Evolutionary conservation across 2,888 invertebrate species (phyloP).

Genomic region (Phortica okadai): DNA sequence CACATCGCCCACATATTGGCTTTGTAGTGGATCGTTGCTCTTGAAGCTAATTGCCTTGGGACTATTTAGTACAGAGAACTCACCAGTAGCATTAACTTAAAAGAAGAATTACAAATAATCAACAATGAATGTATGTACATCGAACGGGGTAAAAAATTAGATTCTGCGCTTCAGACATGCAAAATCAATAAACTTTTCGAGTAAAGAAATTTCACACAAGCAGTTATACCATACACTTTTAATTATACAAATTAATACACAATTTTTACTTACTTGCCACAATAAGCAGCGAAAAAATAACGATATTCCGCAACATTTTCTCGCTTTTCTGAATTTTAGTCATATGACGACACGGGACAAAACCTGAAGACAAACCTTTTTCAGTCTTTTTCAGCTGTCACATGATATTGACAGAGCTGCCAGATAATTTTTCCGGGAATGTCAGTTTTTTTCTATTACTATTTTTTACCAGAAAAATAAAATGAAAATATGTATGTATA

Average conservation of each 20-base stretch:
- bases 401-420: slow-evolving; percentile 62
- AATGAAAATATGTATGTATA: no score
- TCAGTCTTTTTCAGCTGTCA: slow-evolving; percentile 57
- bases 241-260: slow-evolving; percentile 7
- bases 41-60: slow-evolving; percentile 84
- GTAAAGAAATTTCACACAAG: slow-evolving; percentile 18
- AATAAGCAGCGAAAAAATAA: slow-evolving; percentile 70
- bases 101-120: neutral
- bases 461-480: neutral
- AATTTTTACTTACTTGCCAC: slow-evolving; percentile 72
- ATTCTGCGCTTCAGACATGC: slow-evolving; percentile 52
- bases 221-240: neutral
- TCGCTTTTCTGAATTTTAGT: slow-evolving; percentile 66
- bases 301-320: slow-evolving; percentile 71
- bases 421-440: slow-evolving; percentile 43
- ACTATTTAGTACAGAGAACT: slow-evolving; percentile 83
- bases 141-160: slow-evolving; percentile 23
- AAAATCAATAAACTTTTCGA: slow-evolving; percentile 41
- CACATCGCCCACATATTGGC: slow-evolving; percentile 83
- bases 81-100: slow-evolving; percentile 74
- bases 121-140: neutral
- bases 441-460: neutral
- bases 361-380: slow-evolving; percentile 59
- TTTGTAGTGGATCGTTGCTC: slow-evolving; percentile 80
- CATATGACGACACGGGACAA: slow-evolving; percentile 72